A percentile compares a stretch with the other conserved stretches of the same genome.
Evolutionary conservation across 2,113 vertebrate genomes (phyloP).

Genomic region (Cromileptes altivelis): DNA sequence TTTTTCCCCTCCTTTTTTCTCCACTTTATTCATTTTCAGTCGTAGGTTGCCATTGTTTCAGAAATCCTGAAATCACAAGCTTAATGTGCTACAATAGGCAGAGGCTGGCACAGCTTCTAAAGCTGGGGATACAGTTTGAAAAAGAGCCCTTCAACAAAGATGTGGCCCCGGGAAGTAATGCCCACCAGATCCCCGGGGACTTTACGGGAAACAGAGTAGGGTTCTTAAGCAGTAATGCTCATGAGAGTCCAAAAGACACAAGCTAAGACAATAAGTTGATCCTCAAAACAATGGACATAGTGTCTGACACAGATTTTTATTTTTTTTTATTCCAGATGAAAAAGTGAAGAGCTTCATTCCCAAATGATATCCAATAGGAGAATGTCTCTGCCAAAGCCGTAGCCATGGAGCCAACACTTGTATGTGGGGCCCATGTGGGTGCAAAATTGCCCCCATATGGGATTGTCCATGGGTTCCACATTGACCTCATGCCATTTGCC

Average conservation of each 20-base stretch:
- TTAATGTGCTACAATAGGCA: conserved; percentile 37
- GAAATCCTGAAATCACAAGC: conserved; percentile 42
- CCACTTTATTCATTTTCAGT: conserved; percentile 30
- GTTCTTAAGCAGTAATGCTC: not conserved
- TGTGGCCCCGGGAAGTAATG: not conserved
- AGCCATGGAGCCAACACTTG: too few species aligned
- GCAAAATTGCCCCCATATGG: too few species aligned
- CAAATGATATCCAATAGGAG: too few species aligned
- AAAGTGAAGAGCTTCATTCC: not conserved
- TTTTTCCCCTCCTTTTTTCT: too few species aligned
- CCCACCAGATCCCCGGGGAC: not conserved
- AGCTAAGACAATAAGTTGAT: not conserved
- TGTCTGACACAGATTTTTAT: not conserved
- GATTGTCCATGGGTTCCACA: too few species aligned
- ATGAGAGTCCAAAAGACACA: not conserved
- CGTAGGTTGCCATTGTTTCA: conserved; percentile 45
- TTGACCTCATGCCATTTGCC: too few species aligned
- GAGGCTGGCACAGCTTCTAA: conserved; percentile 24
- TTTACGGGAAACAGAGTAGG: not conserved
- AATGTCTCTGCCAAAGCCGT: too few species aligned
- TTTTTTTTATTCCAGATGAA: not conserved
- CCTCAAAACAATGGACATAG: not conserved
- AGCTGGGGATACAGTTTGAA: not conserved
- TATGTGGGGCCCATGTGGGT: too few species aligned
- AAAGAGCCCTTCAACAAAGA: conserved; percentile 9